Conservation (phyloP, 2,888 invertebrate genomes). For the Clepsis dumicolana region DNA sequence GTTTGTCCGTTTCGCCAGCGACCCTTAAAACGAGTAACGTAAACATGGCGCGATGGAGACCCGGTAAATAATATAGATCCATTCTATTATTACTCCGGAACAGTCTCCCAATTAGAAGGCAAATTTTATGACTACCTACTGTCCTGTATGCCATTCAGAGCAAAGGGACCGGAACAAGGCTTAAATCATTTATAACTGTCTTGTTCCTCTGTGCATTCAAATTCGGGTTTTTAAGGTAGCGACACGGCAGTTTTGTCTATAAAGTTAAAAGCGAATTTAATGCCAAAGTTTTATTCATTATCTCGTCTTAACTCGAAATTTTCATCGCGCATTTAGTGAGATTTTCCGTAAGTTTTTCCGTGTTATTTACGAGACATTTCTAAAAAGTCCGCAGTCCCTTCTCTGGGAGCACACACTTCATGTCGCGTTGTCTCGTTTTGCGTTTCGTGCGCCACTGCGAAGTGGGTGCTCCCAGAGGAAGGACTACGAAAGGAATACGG, state of each 20-base stretch:
- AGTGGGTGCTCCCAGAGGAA: too few relatives aligned
- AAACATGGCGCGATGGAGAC: conserved; percentile 15
- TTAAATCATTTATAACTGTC: conserved; percentile 39
- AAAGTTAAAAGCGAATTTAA: neutral
- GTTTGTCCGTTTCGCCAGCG: conserved; percentile 24
- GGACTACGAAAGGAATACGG: too few relatives aligned
- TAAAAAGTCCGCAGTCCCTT: too few relatives aligned
- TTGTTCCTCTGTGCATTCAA: conserved; percentile 24
- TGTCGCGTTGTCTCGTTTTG: too few relatives aligned
- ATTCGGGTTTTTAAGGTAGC: conserved; percentile 4
- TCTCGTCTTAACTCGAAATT: too few relatives aligned
- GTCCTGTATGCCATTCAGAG: conserved; percentile 41
- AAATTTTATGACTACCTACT: conserved; percentile 42
- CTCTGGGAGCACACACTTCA: too few relatives aligned
- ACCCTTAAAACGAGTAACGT: conserved; percentile 17
- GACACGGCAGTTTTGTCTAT: neutral
- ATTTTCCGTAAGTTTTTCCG: too few relatives aligned
- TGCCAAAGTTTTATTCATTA: too few relatives aligned
- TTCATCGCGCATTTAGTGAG: too few relatives aligned
- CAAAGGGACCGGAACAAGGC: conserved; percentile 33
- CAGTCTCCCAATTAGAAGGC: conserved; percentile 41
- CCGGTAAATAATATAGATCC: conserved; percentile 28
- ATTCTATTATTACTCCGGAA: conserved; percentile 36
- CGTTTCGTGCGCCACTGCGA: too few relatives aligned
- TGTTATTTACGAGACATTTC: too few relatives aligned